phyloP scores from a whole-genome alignment of 2,888 invertebrate genomes.

The Malthinus flaveolus region DNA sequence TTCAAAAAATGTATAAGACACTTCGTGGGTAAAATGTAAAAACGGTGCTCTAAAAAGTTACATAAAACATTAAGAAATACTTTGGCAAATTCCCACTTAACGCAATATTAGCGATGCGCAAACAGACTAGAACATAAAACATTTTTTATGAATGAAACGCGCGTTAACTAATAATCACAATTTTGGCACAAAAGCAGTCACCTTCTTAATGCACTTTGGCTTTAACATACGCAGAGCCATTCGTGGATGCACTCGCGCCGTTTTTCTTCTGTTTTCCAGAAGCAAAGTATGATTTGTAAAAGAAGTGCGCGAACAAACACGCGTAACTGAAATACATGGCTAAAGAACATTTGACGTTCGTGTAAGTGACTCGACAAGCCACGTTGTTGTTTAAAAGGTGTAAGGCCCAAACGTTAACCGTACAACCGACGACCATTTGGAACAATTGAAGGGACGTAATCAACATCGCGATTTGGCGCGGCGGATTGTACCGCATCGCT shows the following conservation, averaged over 20 bases:
- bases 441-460: conserved; percentile 89
- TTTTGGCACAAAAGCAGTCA: background rate
- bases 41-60: too few species aligned
- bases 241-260: background rate
- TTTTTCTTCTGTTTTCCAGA: conserved; percentile 50
- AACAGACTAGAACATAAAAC: too few species aligned
- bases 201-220: background rate
- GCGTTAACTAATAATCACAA: background rate
- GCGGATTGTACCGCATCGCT: conserved; percentile 84
- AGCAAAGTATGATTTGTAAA: conserved; percentile 85
- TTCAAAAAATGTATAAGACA: too few species aligned
- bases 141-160: too few species aligned
- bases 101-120: too few species aligned
- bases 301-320: conserved; percentile 90
- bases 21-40: too few species aligned
- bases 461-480: conserved; percentile 82
- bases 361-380: conserved; percentile 81
- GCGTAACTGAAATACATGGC: conserved; percentile 95
- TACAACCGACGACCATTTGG: conserved; percentile 93
- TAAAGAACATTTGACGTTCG: conserved; percentile 85
- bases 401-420: conserved; percentile 87
- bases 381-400: conserved; percentile 73
- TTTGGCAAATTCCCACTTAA: too few species aligned
- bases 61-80: too few species aligned
- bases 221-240: background rate